A percentile compares a stretch with the other conserved stretches of the same genome.
phyloP scores from a whole-genome alignment of 2,113 vertebrate species.

The Pygoscelis antarcticus region DNA sequence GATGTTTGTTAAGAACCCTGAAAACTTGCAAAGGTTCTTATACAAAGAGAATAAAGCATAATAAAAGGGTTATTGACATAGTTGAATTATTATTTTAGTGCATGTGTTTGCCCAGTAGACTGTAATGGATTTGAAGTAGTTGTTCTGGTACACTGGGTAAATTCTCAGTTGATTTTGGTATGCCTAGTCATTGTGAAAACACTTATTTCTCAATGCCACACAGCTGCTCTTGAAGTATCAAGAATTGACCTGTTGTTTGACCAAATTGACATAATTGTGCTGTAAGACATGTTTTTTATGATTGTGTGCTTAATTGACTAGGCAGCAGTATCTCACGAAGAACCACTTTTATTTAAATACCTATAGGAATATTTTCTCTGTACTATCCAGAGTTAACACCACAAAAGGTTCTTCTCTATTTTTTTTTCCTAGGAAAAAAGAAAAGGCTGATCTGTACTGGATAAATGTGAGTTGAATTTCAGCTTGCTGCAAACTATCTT shows the following conservation, averaged over 20 bases:
- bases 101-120: conserved; percentile 48
- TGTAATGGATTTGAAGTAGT: conserved; percentile 67
- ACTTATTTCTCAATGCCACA: conserved; percentile 35
- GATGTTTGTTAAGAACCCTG: not conserved
- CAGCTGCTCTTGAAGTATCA: conserved; percentile 23
- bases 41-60: not conserved
- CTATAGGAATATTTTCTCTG: not conserved
- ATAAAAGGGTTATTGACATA: conserved; percentile 32
- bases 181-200: conserved; percentile 40
- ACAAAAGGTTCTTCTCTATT: not conserved
- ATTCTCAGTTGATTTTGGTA: conserved; percentile 30
- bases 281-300: not conserved
- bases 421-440: not conserved
- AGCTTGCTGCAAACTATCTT: not conserved
- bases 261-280: not conserved
- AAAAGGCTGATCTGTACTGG: not conserved
- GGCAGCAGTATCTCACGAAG: not conserved
- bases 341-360: not conserved
- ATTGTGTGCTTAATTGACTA: not conserved
- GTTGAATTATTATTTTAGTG: conserved; percentile 27
- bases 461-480: not conserved
- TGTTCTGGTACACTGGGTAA: conserved; percentile 57
- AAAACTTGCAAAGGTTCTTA: not conserved
- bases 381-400: not conserved
- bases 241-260: not conserved